A percentile compares a stretch with the other conserved stretches of the same genome.
Conservation (phyloP, 30 jellyfish, hydroid and myxozoan species). For the Cassiopea xamachana region DNA sequence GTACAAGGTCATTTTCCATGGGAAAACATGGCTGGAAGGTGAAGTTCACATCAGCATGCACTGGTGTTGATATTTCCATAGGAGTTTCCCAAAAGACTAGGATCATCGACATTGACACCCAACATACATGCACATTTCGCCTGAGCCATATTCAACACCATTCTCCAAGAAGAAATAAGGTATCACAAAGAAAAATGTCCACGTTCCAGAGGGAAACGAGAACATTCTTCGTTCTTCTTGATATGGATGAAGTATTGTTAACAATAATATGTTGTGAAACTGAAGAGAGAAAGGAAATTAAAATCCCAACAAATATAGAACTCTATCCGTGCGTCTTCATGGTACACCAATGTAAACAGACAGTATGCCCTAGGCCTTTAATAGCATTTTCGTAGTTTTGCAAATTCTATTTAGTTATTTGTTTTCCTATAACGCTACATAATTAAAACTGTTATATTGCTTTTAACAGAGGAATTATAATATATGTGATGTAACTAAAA, state of each 20-base stretch:
- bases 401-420: background rate
- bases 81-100: slow-evolving; percentile 77
- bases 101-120: slow-evolving; percentile 52
- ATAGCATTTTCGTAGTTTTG: slow-evolving; percentile 55
- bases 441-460: no score
- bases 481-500: no score
- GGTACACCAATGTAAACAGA: slow-evolving; percentile 68
- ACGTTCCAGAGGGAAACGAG: slow-evolving; percentile 72
- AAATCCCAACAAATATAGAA: slow-evolving; percentile 12
- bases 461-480: no score
- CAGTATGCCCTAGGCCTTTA: slow-evolving; percentile 70
- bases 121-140: slow-evolving; percentile 52
- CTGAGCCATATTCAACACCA: slow-evolving; percentile 17
- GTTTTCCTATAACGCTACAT: no score
- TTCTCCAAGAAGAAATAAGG: slow-evolving; percentile 11
- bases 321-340: slow-evolving; percentile 66
- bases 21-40: slow-evolving; percentile 78
- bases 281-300: slow-evolving; percentile 45
- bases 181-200: slow-evolving; percentile 58
- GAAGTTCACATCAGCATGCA: slow-evolving; percentile 72
- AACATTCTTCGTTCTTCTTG: slow-evolving; percentile 56
- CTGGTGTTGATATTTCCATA: slow-evolving; percentile 57
- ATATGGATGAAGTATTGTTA: slow-evolving; percentile 50
- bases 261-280: slow-evolving; percentile 66
- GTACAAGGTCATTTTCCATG: slow-evolving; percentile 45